phyloP scores from a whole-genome alignment of 2,113 vertebrate genomes.

The Gymnogyps californianus region DNA sequence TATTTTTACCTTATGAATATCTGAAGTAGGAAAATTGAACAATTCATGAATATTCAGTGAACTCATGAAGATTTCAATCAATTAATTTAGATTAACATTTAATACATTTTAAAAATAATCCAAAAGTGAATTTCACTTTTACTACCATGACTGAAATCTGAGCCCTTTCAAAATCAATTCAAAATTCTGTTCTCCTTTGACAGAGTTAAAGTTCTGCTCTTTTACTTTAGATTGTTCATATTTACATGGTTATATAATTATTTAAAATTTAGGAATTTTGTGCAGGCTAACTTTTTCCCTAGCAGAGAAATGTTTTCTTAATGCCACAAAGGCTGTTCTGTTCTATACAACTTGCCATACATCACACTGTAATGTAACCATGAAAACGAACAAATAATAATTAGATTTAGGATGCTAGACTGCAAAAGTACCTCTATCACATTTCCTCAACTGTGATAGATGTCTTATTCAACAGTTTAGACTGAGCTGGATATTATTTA shows the following conservation, averaged over 20 bases:
- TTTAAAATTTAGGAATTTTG: background rate
- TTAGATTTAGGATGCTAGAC: background rate
- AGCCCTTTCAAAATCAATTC: background rate
- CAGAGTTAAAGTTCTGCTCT: background rate
- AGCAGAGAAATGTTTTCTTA: background rate
- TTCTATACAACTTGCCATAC: background rate
- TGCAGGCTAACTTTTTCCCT: background rate
- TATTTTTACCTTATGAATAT: background rate
- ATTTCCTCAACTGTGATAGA: background rate
- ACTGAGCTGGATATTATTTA: background rate
- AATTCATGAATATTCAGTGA: background rate
- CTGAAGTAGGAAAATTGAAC: background rate
- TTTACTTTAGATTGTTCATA: background rate
- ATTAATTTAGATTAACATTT: background rate
- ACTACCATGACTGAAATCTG: background rate
- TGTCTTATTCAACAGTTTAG: background rate
- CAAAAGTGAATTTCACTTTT: background rate
- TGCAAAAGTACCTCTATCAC: background rate
- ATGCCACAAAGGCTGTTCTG: background rate
- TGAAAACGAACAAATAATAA: background rate
- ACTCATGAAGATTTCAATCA: background rate
- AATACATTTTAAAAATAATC: background rate
- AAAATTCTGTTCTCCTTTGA: background rate
- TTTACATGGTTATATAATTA: background rate
- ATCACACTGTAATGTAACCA: background rate